phyloP scores from a whole-genome alignment of 2,888 invertebrate species.

The Dyspetes luteomarginatus region DNA sequence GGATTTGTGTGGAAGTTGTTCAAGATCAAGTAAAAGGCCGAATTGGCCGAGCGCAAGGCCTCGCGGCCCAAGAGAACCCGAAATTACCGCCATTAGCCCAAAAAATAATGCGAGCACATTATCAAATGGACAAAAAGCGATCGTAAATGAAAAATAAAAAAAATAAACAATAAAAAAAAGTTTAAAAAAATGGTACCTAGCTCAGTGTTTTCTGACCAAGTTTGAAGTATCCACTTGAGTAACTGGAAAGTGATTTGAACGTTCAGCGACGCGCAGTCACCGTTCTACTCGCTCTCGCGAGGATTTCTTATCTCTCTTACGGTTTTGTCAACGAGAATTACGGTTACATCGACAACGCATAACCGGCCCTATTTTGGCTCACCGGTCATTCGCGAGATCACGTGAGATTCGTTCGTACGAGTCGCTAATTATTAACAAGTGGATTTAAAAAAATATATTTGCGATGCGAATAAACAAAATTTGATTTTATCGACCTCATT shows the following conservation, averaged over 20 bases:
- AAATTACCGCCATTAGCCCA: conserved; percentile 7
- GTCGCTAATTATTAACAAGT: not conserved
- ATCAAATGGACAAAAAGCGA: not conserved
- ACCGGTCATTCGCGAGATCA: not conserved
- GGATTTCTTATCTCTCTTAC: conserved; percentile 45
- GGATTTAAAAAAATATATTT: no score
- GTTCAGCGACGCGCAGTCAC: no score
- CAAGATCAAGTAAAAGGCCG: conserved; percentile 73
- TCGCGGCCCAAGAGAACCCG: not conserved
- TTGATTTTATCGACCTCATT: no score
- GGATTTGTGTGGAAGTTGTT: conserved; percentile 63
- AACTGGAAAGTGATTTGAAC: no score
- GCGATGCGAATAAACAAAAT: no score
- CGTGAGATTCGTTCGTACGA: not conserved
- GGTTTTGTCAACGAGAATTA: conserved; percentile 33
- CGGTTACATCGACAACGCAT: conserved; percentile 23
- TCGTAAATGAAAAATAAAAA: not conserved
- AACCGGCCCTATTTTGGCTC: conserved; percentile 37
- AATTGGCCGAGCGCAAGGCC: conserved; percentile 35
- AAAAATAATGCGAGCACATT: conserved; percentile 28
- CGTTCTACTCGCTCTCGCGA: not conserved
- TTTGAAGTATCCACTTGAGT: no score
- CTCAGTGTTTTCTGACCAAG: no score
- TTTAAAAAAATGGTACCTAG: not conserved
- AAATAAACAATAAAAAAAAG: not conserved